Evolutionary conservation across 2,797 vertebrate genomes (phyloP), one percentile per base, ranked within the genome.

Genomic region (Taenioides sp.): DNA sequence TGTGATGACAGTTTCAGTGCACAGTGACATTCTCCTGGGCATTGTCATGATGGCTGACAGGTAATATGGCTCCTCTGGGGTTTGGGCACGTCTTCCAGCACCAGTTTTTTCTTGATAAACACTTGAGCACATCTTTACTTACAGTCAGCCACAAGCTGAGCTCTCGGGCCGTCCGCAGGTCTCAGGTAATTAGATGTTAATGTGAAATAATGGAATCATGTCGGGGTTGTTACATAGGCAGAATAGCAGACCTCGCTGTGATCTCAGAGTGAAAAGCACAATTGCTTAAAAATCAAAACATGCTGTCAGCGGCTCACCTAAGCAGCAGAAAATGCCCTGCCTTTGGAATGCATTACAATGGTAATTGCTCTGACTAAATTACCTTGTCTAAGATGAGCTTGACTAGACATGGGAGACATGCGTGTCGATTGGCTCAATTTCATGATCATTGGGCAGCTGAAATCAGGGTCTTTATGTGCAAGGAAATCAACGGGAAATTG

Each of bases 271-370:
- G 85, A 93, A 93, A 92, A 86, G 94, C 88, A 94, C 95, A 94
- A 94, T 91, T 92, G 92, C 93, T 90, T 88, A 89, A 94, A 96
- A 95, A 96, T 97, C 96, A 96, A 97, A 97, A 97, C 96, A 96
- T 93, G 95, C 95, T 94, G 94, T 96, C 95, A 95, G 84, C 86
- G 83, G 91, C 91, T 93, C 92, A 94, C 86, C 88, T 89, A 94
- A 95, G 88, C 90, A 93, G 93, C 92, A 86, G 92, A 92, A 95
- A 93, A 95, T 95, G 94, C 93, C 95, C 95, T 87, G 95, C 95
- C 96, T 96, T 96, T 94, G 95, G 95, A 97, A 97, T 95, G 96
- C 96, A 97, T 98, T 97, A 98, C 89, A 84, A 86, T 94, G 93
- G 94, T 97, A 97, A 97, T 97, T 97, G 96, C 95, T 94, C 90